phyloP scores from a whole-genome alignment of 2,888 invertebrate species.

The Andrena marginata region DNA sequence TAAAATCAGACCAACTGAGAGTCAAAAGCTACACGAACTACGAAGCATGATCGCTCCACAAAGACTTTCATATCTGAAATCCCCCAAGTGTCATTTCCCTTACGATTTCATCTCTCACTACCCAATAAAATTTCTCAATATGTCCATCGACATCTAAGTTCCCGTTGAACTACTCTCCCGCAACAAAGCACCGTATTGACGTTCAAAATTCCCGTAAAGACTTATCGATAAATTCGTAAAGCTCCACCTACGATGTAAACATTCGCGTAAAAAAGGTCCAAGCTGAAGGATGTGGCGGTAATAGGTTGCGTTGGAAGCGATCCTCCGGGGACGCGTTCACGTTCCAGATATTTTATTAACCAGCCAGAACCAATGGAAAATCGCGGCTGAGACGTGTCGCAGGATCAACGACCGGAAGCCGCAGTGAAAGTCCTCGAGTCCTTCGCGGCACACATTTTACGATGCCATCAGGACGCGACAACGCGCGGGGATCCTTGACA shows the following conservation, averaged over 20 bases:
- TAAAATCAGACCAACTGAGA: too few relatives aligned
- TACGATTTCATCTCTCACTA: too few relatives aligned
- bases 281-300: not conserved
- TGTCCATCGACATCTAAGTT: too few relatives aligned
- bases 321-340: not conserved
- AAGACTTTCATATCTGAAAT: too few relatives aligned
- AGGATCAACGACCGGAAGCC: constrained; percentile 38
- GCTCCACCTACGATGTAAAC: not conserved
- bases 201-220: not conserved
- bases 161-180: not conserved
- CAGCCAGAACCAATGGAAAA: constrained; percentile 26
- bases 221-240: not conserved
- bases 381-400: not conserved
- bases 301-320: constrained; percentile 11
- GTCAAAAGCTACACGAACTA: too few relatives aligned
- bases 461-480: constrained; percentile 21
- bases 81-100: too few relatives aligned
- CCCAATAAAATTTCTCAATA: too few relatives aligned
- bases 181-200: not conserved
- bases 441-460: constrained; percentile 42
- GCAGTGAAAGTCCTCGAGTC: constrained; percentile 19
- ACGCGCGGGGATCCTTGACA: constrained; percentile 16
- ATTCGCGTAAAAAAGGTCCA: not conserved
- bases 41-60: too few relatives aligned
- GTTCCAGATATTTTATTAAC: constrained; percentile 39